Percentiles rank a stretch among this genome's conserved stretches.
These are phyloP conservation scores for Muscidifurax raptorellus DNA, from an alignment of 1,140 invertebrate genomes.

Conservation along the genomic window DNA sequence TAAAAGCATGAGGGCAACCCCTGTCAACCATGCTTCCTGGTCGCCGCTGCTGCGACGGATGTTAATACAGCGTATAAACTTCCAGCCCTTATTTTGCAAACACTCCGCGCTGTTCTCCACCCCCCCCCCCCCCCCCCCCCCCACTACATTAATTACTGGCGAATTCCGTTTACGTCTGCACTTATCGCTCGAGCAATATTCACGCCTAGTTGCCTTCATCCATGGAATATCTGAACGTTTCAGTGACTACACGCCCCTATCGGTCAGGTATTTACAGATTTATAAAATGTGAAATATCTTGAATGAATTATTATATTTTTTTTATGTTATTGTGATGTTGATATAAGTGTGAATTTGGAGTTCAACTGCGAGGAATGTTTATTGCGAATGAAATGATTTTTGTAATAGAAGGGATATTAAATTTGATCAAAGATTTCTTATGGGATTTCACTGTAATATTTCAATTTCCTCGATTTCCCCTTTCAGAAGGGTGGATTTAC, in stretches of 20 bases:
- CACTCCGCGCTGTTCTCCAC: background rate
- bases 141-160: background rate
- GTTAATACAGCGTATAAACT: background rate
- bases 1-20: conserved; percentile 32
- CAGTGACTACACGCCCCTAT: background rate
- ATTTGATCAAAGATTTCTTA: background rate
- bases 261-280: background rate
- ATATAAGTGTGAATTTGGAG: no score
- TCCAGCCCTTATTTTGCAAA: conserved; percentile 21
- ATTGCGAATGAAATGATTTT: background rate
- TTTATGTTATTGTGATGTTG: background rate
- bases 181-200: conserved; percentile 6
- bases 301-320: background rate
- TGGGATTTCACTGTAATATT: background rate
- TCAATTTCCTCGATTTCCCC: conserved; percentile 1
- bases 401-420: background rate
- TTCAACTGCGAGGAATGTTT: no score
- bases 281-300: no score
- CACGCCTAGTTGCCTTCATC: background rate
- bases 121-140: no score
- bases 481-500: background rate
- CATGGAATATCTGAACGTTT: background rate
- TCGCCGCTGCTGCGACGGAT: conserved; percentile 11
- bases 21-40: conserved; percentile 41
- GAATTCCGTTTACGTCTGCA: background rate